A percentile compares a stretch with the other conserved stretches of the same genome.
These are phyloP conservation scores for Myiotriccus ornatus DNA, from an alignment of 2,797 vertebrate species.

Conservation along the genomic window DNA sequence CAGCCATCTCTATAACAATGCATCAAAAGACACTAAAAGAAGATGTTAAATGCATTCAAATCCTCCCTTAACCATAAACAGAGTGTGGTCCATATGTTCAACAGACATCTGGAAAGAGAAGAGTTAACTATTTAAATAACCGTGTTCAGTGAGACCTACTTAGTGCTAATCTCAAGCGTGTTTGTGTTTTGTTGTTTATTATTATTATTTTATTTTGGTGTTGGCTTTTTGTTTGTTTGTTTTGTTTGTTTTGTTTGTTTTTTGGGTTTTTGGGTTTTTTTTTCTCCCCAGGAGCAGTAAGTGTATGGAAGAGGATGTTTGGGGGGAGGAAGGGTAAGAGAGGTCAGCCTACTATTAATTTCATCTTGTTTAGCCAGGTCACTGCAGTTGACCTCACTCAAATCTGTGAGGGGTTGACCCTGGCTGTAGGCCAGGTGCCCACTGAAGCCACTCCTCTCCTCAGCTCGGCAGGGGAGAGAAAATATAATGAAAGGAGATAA, in stretches of 20 bases:
- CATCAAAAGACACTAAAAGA: background rate
- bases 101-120: background rate
- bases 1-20: background rate
- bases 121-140: background rate
- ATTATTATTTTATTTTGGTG: too few species aligned
- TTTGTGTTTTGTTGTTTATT: too few species aligned
- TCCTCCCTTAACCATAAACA: background rate
- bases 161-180: background rate
- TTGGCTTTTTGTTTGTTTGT: background rate
- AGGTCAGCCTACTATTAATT: constrained; percentile 1
- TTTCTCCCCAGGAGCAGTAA: background rate
- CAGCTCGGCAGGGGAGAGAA: background rate
- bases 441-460: background rate
- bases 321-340: background rate
- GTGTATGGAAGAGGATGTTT: background rate
- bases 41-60: background rate
- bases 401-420: background rate
- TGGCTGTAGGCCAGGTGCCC: background rate
- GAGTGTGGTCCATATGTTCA: background rate
- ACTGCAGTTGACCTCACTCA: background rate
- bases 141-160: background rate
- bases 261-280: background rate
- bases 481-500: background rate
- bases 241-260: background rate
- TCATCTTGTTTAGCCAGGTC: background rate